These are phyloP conservation scores for Agrochola macilenta DNA, from an alignment of 2,888 invertebrate genomes.

Conservation along the genomic window DNA sequence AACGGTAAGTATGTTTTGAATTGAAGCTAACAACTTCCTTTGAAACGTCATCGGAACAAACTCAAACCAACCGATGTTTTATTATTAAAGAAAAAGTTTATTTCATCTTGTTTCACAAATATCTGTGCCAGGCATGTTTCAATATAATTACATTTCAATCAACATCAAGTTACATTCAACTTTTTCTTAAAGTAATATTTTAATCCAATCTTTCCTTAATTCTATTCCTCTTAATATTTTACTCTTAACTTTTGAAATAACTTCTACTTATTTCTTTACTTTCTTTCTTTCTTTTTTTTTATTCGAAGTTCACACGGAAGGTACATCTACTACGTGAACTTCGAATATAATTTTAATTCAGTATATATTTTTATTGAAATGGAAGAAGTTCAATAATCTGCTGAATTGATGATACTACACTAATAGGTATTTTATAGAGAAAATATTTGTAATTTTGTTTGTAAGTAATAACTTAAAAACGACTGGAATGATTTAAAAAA, in stretches of 20 bases:
- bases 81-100: not conserved
- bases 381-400: not conserved
- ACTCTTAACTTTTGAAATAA: constrained; percentile 12
- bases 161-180: constrained; percentile 17
- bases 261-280: constrained; percentile 4
- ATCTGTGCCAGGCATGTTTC: constrained; percentile 20
- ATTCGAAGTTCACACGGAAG: not conserved
- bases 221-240: constrained; percentile 3
- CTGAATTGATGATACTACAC: not conserved
- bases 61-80: not conserved
- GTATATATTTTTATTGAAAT: too few relatives aligned
- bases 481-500: too few relatives aligned
- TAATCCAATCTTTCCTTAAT: not conserved
- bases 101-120: constrained; percentile 11
- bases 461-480: too few relatives aligned
- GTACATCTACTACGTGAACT: not conserved
- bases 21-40: not conserved
- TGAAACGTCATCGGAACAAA: not conserved
- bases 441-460: too few relatives aligned
- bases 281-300: too few relatives aligned
- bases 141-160: constrained; percentile 11
- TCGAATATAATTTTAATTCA: not conserved
- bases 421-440: too few relatives aligned
- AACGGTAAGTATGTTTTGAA: not conserved
- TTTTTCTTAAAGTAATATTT: not conserved